Conservation (phyloP, 1,140 invertebrate species). For the Protaetia brevitarsis region DNA sequence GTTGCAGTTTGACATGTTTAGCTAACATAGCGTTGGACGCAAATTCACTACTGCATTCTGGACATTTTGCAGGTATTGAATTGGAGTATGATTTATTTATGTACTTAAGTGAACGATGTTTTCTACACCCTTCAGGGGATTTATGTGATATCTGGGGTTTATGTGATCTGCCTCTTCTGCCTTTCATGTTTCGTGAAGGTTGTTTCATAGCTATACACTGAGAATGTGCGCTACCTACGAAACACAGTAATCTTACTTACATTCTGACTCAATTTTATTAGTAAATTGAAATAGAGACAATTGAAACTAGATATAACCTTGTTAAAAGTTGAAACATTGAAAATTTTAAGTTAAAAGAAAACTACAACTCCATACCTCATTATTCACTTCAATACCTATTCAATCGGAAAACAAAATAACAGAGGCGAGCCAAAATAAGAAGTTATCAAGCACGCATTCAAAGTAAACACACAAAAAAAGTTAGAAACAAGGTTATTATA, state of each 20-base stretch:
- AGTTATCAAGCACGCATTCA: too few relatives aligned
- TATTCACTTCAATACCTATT: too few relatives aligned
- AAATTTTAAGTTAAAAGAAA: too few relatives aligned
- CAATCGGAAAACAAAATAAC: too few relatives aligned
- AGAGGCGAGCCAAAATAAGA: too few relatives aligned
- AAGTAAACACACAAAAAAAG: too few relatives aligned
- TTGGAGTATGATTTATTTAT: not conserved
- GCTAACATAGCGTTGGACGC: conserved; percentile 35
- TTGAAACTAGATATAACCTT: too few relatives aligned
- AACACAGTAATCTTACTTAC: not conserved
- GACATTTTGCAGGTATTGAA: conserved; percentile 32
- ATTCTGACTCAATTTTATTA: not conserved
- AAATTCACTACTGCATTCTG: conserved; percentile 41
- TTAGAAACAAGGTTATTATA: too few relatives aligned
- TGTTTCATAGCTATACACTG: conserved; percentile 35
- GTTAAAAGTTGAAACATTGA: too few relatives aligned
- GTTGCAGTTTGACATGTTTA: conserved; percentile 30
- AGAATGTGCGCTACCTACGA: conserved; percentile 33
- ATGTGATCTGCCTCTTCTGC: conserved; percentile 33
- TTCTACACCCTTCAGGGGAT: conserved; percentile 20
- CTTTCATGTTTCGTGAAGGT: conserved; percentile 23
- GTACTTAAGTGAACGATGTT: not conserved
- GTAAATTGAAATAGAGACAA: too few relatives aligned
- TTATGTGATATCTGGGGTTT: conserved; percentile 28
- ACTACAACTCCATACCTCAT: too few relatives aligned